phyloP scores from a whole-genome alignment of 2,113 vertebrate species.

The Elephantulus edwardii region DNA sequence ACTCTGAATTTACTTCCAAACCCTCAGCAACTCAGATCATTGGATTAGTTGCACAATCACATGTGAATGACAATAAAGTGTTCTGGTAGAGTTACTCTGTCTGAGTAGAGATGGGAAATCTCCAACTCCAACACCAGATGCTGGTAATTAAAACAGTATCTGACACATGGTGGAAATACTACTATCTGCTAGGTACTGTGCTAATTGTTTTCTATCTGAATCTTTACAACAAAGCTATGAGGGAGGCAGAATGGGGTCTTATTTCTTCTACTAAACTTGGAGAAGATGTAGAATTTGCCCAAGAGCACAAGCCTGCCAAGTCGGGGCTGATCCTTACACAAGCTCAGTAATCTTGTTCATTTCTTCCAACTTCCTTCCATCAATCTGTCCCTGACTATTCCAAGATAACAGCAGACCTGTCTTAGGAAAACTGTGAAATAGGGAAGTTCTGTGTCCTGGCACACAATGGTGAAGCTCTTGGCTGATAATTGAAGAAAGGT shows the following conservation, averaged over 20 bases:
- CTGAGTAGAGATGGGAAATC: background rate
- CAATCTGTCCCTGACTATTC: background rate
- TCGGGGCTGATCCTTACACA: background rate
- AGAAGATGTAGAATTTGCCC: background rate
- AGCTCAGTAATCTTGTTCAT: background rate
- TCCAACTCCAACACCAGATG: background rate
- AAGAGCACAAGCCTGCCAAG: background rate
- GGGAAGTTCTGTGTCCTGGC: background rate
- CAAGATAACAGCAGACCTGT: background rate
- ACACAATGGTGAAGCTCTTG: background rate
- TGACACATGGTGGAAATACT: background rate
- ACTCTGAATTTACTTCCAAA: constrained; percentile 27
- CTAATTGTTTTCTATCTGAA: background rate
- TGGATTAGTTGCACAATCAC: constrained; percentile 21
- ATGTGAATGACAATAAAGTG: background rate
- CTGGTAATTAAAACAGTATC: background rate
- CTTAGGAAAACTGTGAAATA: background rate
- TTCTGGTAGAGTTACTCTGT: background rate
- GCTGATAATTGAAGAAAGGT: background rate
- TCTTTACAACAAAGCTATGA: background rate
- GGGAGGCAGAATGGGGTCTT: background rate
- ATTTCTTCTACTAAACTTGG: background rate
- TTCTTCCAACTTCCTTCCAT: background rate
- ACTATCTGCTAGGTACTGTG: background rate
- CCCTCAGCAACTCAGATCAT: background rate